Conservation (phyloP, 2,113 vertebrate species). For the Amblyopsis rosae region DNA sequence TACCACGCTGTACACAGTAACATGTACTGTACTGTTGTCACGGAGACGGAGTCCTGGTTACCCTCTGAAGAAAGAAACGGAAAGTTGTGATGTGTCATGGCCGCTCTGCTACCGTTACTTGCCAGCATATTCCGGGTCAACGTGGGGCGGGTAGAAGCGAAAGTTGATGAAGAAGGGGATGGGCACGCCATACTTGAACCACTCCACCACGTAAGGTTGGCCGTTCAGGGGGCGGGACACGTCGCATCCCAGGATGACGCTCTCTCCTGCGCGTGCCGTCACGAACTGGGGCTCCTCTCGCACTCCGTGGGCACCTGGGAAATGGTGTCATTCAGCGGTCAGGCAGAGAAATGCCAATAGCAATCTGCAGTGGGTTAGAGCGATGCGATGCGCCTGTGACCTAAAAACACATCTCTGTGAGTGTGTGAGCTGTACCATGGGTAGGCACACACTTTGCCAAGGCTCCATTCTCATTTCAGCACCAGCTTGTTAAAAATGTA, state of each 20-base stretch:
- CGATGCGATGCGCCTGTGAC: background rate
- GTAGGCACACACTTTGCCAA: too few relatives aligned
- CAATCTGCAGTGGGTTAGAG: background rate
- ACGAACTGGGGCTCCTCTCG: constrained; percentile 98
- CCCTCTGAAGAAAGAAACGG: too few relatives aligned
- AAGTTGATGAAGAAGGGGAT: constrained; percentile 99
- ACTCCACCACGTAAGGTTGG: constrained; percentile 98
- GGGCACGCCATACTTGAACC: constrained; percentile 98
- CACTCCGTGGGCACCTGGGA: constrained; percentile 87
- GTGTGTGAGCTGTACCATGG: too few relatives aligned
- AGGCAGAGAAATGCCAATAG: background rate
- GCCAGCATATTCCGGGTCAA: constrained; percentile 98
- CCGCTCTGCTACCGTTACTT: constrained; percentile 47
- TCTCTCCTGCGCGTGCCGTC: constrained; percentile 93
- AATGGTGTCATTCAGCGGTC: background rate
- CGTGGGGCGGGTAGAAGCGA: constrained; percentile 97
- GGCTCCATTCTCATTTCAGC: too few relatives aligned
- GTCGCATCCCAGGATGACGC: constrained; percentile 93
- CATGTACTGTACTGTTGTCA: too few relatives aligned
- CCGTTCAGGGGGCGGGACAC: constrained; percentile 93
- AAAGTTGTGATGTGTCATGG: too few relatives aligned
- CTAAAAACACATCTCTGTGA: background rate
- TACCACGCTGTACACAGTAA: too few relatives aligned
- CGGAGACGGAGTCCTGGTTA: too few relatives aligned
- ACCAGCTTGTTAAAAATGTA: too few relatives aligned